These are phyloP conservation scores for Polydrusus tereticollis DNA, from an alignment of 2,888 invertebrate genomes.

Conservation along the genomic window DNA sequence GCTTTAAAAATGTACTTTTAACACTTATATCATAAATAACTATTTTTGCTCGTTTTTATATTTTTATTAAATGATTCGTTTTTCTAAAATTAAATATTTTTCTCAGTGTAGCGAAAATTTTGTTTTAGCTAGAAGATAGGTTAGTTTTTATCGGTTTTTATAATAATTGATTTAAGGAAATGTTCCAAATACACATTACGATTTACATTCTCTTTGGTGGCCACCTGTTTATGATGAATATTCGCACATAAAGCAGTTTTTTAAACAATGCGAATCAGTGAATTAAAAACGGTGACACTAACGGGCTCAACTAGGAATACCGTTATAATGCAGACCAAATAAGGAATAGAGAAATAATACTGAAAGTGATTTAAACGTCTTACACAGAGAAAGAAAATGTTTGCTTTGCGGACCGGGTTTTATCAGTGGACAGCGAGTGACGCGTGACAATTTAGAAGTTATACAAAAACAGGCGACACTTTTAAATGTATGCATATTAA, in stretches of 20 bases:
- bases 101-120: neutral
- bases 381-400: conserved; percentile 40
- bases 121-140: neutral
- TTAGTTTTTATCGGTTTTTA: neutral
- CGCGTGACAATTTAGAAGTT: neutral
- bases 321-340: conserved; percentile 45
- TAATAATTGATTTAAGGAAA: neutral
- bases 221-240: conserved; percentile 37
- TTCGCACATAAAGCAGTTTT: conserved; percentile 32
- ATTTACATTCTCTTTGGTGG: conserved; percentile 22
- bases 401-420: conserved; percentile 35
- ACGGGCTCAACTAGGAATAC: conserved; percentile 41
- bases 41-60: too few species aligned
- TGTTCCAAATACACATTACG: conserved; percentile 21
- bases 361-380: conserved; percentile 48
- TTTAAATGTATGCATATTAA: neutral
- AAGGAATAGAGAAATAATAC: conserved; percentile 46
- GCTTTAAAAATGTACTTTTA: too few species aligned
- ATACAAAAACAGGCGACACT: neutral
- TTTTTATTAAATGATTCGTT: too few species aligned
- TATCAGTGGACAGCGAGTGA: conserved; percentile 33
- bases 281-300: conserved; percentile 45
- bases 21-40: too few species aligned
- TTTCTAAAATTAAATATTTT: too few species aligned
- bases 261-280: conserved; percentile 34